A percentile compares a stretch with the other conserved stretches of the same genome.
Conservation (phyloP, 2,113 vertebrate species). For the Xenus cinereus region DNA sequence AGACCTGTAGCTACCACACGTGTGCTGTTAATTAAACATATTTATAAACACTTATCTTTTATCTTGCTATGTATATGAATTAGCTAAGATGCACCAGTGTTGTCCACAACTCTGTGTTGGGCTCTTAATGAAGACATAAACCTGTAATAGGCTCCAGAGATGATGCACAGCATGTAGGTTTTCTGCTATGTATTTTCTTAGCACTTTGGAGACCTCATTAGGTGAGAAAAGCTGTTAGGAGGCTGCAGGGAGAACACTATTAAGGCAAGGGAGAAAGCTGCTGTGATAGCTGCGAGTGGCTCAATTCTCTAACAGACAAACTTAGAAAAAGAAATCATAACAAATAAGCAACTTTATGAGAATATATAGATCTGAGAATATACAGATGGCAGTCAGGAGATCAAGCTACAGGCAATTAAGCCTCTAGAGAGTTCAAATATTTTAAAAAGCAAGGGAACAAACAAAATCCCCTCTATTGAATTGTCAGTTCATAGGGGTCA, state of each 20-base stretch:
- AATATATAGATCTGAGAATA: neutral
- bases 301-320: neutral
- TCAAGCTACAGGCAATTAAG: neutral
- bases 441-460: neutral
- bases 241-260: neutral
- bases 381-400: neutral
- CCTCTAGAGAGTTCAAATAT: neutral
- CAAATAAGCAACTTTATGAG: neutral
- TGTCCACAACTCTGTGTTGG: neutral
- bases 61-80: neutral
- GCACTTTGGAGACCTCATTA: slow-evolving; percentile 35
- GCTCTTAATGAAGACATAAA: neutral
- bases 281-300: neutral
- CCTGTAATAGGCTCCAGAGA: neutral
- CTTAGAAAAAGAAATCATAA: neutral
- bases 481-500: neutral
- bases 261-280: neutral
- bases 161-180: neutral
- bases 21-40: neutral
- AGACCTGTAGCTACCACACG: neutral
- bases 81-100: neutral
- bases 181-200: neutral
- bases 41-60: neutral
- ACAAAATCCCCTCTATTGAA: neutral
- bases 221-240: slow-evolving; percentile 18